Evolutionary conservation across 2,797 vertebrate genomes (phyloP).

Genomic region (Halcyon badia): DNA sequence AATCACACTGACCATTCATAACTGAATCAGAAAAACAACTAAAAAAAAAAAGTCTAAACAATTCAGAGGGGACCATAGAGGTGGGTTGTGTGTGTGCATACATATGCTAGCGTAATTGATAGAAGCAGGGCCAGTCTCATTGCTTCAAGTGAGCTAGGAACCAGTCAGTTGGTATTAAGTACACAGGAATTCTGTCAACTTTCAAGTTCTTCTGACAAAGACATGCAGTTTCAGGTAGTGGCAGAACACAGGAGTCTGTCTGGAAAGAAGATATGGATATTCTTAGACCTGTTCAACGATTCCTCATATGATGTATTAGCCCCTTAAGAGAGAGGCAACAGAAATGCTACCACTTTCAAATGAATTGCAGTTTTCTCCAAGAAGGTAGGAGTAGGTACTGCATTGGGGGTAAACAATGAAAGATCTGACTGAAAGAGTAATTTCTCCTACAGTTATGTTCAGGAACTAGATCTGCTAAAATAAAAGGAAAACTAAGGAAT

Average conservation of each 20-base stretch:
- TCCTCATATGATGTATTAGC: not conserved
- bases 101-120: not conserved
- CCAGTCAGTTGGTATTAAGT: not conserved
- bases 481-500: not conserved
- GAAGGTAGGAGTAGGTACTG: not conserved
- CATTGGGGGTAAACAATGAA: accelerated
- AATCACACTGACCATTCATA: not conserved
- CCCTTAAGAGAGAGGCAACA: not conserved
- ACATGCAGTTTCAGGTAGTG: not conserved
- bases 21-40: not conserved
- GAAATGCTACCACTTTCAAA: not conserved
- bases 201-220: not conserved
- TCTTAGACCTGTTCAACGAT: not conserved
- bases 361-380: not conserved
- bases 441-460: not conserved
- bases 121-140: not conserved
- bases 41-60: not conserved
- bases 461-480: not conserved
- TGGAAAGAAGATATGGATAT: not conserved
- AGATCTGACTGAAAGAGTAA: not conserved
- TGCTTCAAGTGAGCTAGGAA: not conserved
- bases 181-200: not conserved
- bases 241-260: not conserved
- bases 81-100: accelerated
- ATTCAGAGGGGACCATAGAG: accelerated